phyloP scores from a whole-genome alignment of 2,797 vertebrate genomes.

The Cichlasoma orientale region DNA sequence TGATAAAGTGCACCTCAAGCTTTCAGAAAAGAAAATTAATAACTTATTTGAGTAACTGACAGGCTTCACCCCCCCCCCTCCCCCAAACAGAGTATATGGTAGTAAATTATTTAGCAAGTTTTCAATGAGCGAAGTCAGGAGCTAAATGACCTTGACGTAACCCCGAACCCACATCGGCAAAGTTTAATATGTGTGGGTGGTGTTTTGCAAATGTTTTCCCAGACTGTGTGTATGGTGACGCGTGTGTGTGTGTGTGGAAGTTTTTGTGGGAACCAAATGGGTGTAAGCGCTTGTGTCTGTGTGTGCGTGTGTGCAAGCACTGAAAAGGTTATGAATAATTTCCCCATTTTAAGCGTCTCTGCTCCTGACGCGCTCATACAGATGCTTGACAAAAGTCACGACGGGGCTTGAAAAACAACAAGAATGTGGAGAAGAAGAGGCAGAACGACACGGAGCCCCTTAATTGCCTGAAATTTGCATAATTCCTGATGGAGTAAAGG shows the following conservation, averaged over 20 bases:
- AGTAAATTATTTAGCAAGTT: constrained; percentile 54
- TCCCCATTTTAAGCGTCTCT: constrained; percentile 50
- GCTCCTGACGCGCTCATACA: constrained; percentile 50
- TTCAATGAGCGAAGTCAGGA: neutral
- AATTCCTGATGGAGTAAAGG: constrained; percentile 46
- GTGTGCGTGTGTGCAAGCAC: neutral
- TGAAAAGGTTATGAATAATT: constrained; percentile 53
- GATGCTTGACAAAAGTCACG: constrained; percentile 64
- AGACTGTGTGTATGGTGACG: neutral
- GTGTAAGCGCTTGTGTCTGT: neutral
- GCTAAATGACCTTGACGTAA: constrained; percentile 17
- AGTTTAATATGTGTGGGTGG: neutral
- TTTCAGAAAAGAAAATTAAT: constrained; percentile 64
- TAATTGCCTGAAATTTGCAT: constrained; percentile 70
- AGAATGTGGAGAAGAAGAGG: constrained; percentile 33
- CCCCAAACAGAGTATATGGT: constrained; percentile 11
- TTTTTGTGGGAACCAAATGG: neutral
- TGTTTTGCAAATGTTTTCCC: neutral
- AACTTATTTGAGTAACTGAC: constrained; percentile 58
- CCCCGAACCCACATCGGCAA: neutral
- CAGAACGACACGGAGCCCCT: constrained; percentile 56
- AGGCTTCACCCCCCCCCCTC: constrained; percentile 41
- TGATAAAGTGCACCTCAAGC: constrained; percentile 58
- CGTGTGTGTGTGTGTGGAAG: too few relatives aligned
- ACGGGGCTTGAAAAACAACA: constrained; percentile 52